Percentiles rank a stretch among this genome's conserved stretches.
Evolutionary conservation across 2,888 invertebrate genomes (phyloP).

Genomic region (Dynastes maya): DNA sequence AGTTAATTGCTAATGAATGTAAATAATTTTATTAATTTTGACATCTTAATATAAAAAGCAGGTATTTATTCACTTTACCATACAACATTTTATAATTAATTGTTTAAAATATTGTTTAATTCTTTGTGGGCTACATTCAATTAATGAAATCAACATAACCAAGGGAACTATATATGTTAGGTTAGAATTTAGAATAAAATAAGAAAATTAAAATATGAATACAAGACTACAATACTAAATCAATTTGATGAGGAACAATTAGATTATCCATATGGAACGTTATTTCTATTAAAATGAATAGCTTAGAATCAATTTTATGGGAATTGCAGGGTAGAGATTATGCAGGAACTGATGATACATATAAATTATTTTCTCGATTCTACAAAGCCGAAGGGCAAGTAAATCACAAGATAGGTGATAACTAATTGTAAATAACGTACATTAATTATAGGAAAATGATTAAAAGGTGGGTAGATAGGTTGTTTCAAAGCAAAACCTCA

Average conservation of each 20-base stretch:
- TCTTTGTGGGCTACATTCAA: no score
- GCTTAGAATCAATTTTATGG: slow-evolving; percentile 1
- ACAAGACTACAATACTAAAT: background rate
- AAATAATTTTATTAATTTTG: no score
- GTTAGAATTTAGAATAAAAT: background rate
- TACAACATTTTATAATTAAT: no score
- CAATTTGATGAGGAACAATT: background rate
- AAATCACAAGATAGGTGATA: background rate
- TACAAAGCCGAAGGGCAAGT: slow-evolving; percentile 19
- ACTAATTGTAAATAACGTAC: background rate
- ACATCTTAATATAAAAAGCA: no score
- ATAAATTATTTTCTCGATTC: slow-evolving; percentile 21
- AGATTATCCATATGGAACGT: background rate
- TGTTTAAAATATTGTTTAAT: no score
- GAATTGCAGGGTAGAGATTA: background rate
- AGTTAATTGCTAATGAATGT: no score
- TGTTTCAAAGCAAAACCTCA: background rate
- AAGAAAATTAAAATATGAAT: background rate
- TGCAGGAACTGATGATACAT: slow-evolving; percentile 11
- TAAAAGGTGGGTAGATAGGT: background rate
- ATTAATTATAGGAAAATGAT: background rate
- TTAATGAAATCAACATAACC: no score
- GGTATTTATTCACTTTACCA: no score
- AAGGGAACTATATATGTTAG: no score
- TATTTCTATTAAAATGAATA: slow-evolving; percentile 14